Conservation (phyloP, 2,113 vertebrate species). For the Chrysochloris asiatica region DNA sequence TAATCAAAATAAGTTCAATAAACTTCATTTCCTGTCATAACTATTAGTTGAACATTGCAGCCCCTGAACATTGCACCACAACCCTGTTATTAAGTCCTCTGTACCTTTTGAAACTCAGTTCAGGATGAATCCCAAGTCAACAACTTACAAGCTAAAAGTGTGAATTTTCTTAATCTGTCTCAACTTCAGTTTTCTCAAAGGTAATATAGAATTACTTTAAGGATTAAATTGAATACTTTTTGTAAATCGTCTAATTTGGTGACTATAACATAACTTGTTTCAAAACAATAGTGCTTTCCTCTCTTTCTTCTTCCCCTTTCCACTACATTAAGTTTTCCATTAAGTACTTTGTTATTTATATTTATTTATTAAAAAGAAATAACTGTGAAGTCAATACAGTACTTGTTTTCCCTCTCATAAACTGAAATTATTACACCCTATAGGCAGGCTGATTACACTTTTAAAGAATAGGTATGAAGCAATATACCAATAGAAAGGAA, state of each 20-base stretch:
- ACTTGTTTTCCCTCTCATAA: background rate
- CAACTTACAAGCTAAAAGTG: accelerated
- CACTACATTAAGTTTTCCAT: background rate
- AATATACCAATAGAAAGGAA: accelerated
- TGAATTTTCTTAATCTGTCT: accelerated
- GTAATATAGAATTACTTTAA: no score
- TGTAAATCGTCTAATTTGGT: accelerated
- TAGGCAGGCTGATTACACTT: background rate
- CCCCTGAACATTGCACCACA: no score
- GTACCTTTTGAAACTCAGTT: no score
- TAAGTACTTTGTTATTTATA: background rate
- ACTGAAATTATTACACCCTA: accelerated
- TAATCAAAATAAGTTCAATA: accelerated
- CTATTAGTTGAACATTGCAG: no score
- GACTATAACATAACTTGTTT: background rate
- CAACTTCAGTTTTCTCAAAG: accelerated
- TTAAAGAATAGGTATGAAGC: accelerated
- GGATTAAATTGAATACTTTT: no score
- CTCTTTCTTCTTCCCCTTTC: background rate
- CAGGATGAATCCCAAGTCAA: accelerated
- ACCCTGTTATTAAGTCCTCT: accelerated
- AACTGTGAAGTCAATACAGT: background rate
- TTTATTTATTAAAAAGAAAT: background rate
- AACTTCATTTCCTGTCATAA: no score
- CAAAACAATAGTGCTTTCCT: background rate